Conservation (phyloP, 2,797 vertebrate genomes). For the Synaphobranchus kaupii region DNA sequence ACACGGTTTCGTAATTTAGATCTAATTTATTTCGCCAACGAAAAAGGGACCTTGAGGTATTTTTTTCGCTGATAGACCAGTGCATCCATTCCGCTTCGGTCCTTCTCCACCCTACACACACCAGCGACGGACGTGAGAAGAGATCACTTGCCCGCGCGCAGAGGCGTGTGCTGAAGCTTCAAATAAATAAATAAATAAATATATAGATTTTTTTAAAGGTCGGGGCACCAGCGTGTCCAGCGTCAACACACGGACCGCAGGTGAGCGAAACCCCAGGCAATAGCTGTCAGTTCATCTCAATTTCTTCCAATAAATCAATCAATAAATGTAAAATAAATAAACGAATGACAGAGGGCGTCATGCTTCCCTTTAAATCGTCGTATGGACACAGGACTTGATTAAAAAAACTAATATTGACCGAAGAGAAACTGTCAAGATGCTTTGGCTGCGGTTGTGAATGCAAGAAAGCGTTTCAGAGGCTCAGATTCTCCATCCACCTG, state of each 20-base stretch:
- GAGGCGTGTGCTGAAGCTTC: constrained; percentile 65
- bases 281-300: constrained; percentile 68
- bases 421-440: constrained; percentile 52
- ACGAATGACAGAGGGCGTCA: constrained; percentile 61
- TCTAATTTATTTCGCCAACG: constrained; percentile 64
- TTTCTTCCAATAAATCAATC: constrained; percentile 55
- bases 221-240: constrained; percentile 54
- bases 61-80: constrained; percentile 46
- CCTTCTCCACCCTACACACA: constrained; percentile 61
- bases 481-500: constrained; percentile 61
- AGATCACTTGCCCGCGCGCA: constrained; percentile 47
- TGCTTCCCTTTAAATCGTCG: constrained; percentile 49
- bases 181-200: constrained; percentile 59
- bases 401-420: constrained; percentile 43
- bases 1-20: constrained; percentile 60
- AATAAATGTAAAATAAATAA: constrained; percentile 50
- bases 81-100: constrained; percentile 44
- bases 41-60: constrained; percentile 46
- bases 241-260: constrained; percentile 61
- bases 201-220: constrained; percentile 46
- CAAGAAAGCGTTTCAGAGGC: constrained; percentile 57
- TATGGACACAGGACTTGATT: neutral
- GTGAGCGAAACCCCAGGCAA: constrained; percentile 59
- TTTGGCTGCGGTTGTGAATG: constrained; percentile 68
- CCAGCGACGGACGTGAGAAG: constrained; percentile 64